phyloP scores from a whole-genome alignment of 2,113 vertebrate genomes.

The Mellivora capensis region DNA sequence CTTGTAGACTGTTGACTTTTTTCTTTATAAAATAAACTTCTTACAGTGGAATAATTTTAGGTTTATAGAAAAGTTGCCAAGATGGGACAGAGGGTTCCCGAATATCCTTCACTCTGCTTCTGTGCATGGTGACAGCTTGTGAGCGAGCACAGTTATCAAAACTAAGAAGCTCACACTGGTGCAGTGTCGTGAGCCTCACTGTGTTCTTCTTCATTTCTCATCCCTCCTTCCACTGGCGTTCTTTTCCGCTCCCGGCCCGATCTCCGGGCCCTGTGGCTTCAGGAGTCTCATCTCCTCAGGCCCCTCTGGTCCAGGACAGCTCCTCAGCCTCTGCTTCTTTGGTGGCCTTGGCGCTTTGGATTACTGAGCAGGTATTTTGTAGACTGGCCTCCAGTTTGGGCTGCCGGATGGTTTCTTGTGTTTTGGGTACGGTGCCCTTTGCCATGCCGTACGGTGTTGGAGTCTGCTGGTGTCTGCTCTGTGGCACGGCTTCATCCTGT shows the following conservation, averaged over 20 bases:
- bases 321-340: neutral
- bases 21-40: neutral
- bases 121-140: neutral
- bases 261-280: neutral
- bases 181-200: neutral
- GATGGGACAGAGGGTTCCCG: neutral
- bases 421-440: neutral
- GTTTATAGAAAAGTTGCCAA: neutral
- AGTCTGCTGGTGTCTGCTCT: neutral
- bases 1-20: neutral
- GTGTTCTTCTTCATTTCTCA: neutral
- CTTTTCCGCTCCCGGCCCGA: neutral
- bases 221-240: neutral
- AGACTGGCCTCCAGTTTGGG: neutral
- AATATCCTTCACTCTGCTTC: neutral
- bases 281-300: neutral
- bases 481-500: neutral
- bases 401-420: neutral
- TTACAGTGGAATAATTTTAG: neutral
- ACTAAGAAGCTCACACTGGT: neutral
- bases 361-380: neutral
- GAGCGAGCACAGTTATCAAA: neutral
- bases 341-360: neutral
- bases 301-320: neutral
- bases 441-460: neutral